A percentile compares a stretch with the other conserved stretches of the same genome.
Evolutionary conservation across 2,113 vertebrate species (phyloP).

Genomic region (Riparia riparia): DNA sequence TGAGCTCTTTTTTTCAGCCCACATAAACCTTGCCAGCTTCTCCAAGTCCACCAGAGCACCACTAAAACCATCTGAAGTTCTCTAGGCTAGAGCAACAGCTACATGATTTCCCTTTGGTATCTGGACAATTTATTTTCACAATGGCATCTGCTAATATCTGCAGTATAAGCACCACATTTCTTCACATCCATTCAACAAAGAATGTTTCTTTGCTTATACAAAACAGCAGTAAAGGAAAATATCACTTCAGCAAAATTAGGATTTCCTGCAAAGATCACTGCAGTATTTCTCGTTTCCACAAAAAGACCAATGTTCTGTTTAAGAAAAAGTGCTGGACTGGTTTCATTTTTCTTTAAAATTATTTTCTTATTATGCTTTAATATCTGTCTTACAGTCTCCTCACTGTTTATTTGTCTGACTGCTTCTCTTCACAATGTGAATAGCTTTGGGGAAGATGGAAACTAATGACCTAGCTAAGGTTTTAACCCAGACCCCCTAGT

Average conservation of each 20-base stretch:
- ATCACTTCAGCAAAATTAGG: background rate
- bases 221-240: background rate
- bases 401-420: slow-evolving; percentile 67
- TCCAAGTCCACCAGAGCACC: background rate
- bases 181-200: slow-evolving; percentile 22
- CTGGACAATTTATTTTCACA: slow-evolving; percentile 4
- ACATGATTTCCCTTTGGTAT: background rate
- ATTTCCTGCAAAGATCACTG: background rate
- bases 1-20: background rate
- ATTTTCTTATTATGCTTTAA: slow-evolving; percentile 56
- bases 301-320: slow-evolving; percentile 23
- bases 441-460: slow-evolving; percentile 74
- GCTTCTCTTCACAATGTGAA: slow-evolving; percentile 59
- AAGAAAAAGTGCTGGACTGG: background rate
- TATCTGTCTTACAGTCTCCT: slow-evolving; percentile 22
- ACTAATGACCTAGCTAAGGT: slow-evolving; percentile 71
- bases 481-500: slow-evolving; percentile 63
- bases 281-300: slow-evolving; percentile 3
- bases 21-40: background rate
- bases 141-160: slow-evolving; percentile 9
- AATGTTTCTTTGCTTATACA: background rate
- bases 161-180: background rate
- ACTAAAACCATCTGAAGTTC: background rate
- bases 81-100: background rate
- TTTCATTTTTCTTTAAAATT: slow-evolving; percentile 29